Evolutionary conservation across 2,888 invertebrate species (phyloP), one percentile per base, ranked within the genome.

Genomic region (Xestia ashworthii): DNA sequence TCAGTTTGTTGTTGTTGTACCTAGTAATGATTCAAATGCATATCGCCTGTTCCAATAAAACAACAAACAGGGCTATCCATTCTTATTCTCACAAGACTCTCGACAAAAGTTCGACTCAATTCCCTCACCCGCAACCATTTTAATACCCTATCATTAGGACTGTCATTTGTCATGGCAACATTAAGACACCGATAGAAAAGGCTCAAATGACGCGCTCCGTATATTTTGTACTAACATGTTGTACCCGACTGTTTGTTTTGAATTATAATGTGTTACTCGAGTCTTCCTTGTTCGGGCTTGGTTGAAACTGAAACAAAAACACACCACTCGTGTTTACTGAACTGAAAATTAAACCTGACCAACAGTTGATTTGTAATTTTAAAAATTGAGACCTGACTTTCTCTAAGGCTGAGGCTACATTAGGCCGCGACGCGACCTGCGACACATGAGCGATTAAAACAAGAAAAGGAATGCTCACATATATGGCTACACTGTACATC

Each of bases 81-180:
- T 55, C n/a, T 58, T 14, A 58, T 25, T 16, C 71, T 71, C 25
- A 60, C 48, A 11, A 48, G 11, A 5, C 64, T 2, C 12, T 75
- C 16, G 46, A 62, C 8, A 19, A 4, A 32, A 72, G 32, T 2
- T 75, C 12, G 16, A 48, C 55, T 67, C 16, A 48, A 19, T 53
- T 25, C 19, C 5, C 8, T 41, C 19, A 50, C 69, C 72, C 65
- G 41, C 41, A 12, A 60, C 60, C 65, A 0, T 69, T 86, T 81
- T 91, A 91, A 90, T 89, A 87, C 85, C 81, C 89, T 84, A 89
- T 91, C 89, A 91, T 92, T 91, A 87, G 81, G 81, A 74, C 81
- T 82, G 86, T 89, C 89, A 90, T 91, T 91, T 90, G 90, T 90
- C 92, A 91, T 86, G 83, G 80, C 83, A 83, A 89, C 91, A 90